Evolutionary conservation across 2,888 invertebrate genomes (phyloP).

Genomic region (Xestia xanthographa): DNA sequence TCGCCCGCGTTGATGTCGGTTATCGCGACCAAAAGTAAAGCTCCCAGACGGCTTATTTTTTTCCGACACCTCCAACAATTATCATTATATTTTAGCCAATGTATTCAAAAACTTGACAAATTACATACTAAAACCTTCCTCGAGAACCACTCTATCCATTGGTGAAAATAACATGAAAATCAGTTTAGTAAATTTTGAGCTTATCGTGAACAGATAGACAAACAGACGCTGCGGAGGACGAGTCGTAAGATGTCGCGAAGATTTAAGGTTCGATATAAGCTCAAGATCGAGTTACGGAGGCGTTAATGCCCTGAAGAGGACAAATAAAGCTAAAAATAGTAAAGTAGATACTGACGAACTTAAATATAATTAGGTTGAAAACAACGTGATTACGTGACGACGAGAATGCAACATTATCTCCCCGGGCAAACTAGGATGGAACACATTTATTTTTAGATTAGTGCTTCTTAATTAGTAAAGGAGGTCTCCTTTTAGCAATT

Average conservation of each 20-base stretch:
- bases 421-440: slow-evolving; percentile 10
- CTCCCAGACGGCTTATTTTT: no score
- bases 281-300: background rate
- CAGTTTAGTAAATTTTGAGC: no score
- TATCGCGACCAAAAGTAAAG: no score
- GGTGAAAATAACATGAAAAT: no score
- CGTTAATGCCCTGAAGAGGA: background rate
- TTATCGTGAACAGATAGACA: no score
- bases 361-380: slow-evolving; percentile 18
- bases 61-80: no score
- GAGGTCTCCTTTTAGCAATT: background rate
- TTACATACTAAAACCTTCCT: no score
- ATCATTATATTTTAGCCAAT: no score
- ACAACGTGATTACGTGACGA: slow-evolving; percentile 7
- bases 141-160: no score
- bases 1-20: background rate
- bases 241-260: background rate
- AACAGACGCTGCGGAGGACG: no score
- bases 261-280: background rate
- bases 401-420: slow-evolving; percentile 24
- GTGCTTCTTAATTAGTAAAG: background rate
- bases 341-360: background rate
- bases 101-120: no score
- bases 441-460: slow-evolving; percentile 26
- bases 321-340: background rate